Percentiles rank a stretch among this genome's conserved stretches.
These are phyloP conservation scores for Halisarca cf. caerulea DNA, from an alignment of 37 sponge, comb jelly and placozoan genomes.

Conservation along the genomic window DNA sequence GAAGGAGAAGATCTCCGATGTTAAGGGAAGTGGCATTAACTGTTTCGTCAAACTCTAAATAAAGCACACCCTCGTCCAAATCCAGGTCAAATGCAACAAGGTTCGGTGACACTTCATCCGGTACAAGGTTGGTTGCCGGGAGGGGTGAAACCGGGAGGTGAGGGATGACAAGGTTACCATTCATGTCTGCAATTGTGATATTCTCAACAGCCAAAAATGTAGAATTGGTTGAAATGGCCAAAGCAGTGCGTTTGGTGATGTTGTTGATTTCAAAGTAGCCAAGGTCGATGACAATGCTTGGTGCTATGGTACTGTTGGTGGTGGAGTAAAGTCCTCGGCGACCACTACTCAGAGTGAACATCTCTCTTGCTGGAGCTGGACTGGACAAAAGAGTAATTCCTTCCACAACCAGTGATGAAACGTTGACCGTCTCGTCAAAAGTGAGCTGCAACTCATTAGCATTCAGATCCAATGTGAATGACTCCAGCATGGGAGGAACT, in stretches of 20 bases:
- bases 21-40: slow-evolving; percentile 75
- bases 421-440: slow-evolving; percentile 89
- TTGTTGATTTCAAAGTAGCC: slow-evolving; percentile 77
- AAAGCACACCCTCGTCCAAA: slow-evolving; percentile 62
- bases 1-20: slow-evolving; percentile 50
- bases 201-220: slow-evolving; percentile 51
- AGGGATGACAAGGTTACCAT: slow-evolving; percentile 57
- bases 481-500: slow-evolving; percentile 48
- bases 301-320: slow-evolving; percentile 44
- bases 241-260: slow-evolving; percentile 53
- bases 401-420: slow-evolving; percentile 49
- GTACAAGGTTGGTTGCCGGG: slow-evolving; percentile 28
- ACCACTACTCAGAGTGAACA: slow-evolving; percentile 59
- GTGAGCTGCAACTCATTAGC: slow-evolving; percentile 47
- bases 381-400: slow-evolving; percentile 64
- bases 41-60: slow-evolving; percentile 78
- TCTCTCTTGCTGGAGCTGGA: slow-evolving; percentile 12
- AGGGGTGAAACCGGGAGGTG: slow-evolving; percentile 20
- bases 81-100: slow-evolving; percentile 72
- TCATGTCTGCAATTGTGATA: slow-evolving; percentile 72
- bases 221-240: slow-evolving; percentile 63
- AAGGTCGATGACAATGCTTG: slow-evolving; percentile 51
- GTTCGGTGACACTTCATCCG: slow-evolving; percentile 59
- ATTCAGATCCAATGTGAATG: slow-evolving; percentile 71
- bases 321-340: slow-evolving; percentile 36